Base-by-base conservation (phyloP, 1,140 invertebrate genomes). In the Cydia fagiglandana region DNA sequence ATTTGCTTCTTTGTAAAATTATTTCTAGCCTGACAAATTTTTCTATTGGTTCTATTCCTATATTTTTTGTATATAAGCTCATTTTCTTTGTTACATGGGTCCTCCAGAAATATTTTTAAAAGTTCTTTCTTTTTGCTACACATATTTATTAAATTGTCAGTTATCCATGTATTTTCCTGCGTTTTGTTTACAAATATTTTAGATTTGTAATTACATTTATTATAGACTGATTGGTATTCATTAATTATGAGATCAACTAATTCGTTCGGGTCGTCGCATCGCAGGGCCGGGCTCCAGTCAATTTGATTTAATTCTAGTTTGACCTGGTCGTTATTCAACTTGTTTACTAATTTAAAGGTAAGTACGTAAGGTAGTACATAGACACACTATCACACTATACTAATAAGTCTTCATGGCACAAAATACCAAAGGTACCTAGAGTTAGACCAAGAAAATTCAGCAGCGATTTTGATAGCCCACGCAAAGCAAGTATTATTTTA, bases 1-100 rank as follows among this genome's bases (percentile, higher is more conserved):
- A 75, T 75, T 47, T 75, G 41, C 30, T 50, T 75, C 68, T 75
- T 75, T 47, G 28, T 68, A 5, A 28, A 47, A 12, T 70, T 68
- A 15, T 75, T 75, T 68, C 41, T 28, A 5, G 75, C 41, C 5
- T 68, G 68, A 30, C 24, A 24, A 5, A 75, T 75, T 15, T 34
- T 15, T n/a, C 24, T 75, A 13, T 75, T 75, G 38, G 64, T 75
- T 68, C 38, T 68, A 30, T 75, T 75, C 50, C 75, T 45, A 68
- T 68, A 75, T 68, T n/a, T 68, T 28, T 50, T 75, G 30, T 75
- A 75, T 28, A 75, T 75, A 28, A 75, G 15, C 15, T 47, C 38
- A 53, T 75, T 75, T 68, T 68, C 3, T 28, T 45, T 66, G n/a
- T 75, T 75, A n/a, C 2, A 66, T 12, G 45, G n/a, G 68, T 75